Conservation (phyloP, 2,888 invertebrate genomes). For the Odontocolon sp. region DNA sequence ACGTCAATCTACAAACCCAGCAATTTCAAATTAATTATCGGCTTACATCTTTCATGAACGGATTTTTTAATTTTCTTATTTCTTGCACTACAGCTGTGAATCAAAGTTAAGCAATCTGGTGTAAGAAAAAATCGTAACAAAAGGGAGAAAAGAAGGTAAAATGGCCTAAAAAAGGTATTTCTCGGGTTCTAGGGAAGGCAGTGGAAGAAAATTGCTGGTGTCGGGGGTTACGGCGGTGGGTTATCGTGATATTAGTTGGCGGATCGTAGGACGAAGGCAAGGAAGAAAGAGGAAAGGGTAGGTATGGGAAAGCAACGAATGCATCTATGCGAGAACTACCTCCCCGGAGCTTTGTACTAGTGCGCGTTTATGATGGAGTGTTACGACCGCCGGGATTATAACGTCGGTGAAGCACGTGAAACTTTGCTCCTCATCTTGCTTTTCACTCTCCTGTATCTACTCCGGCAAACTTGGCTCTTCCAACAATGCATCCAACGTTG, state of each 20-base stretch:
- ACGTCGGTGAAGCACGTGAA: conserved; percentile 1
- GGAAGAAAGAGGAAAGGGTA: not conserved
- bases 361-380: conserved; percentile 39
- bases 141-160: not conserved
- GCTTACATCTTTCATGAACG: no score
- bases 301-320: conserved; percentile 25
- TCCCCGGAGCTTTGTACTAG: conserved; percentile 15
- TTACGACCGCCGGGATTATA: conserved; percentile 38
- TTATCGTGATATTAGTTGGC: conserved; percentile 38
- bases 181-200: not conserved
- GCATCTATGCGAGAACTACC: conserved; percentile 19
- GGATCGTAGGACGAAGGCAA: conserved; percentile 2
- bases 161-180: not conserved
- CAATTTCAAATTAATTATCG: no score
- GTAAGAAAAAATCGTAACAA: not conserved
- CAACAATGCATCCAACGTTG: not conserved
- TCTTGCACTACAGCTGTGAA: no score
- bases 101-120: no score
- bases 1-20: no score
- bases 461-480: not conserved
- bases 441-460: not conserved
- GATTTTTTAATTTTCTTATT: no score
- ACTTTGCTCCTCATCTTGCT: conserved; percentile 11
- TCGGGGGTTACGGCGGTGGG: not conserved
- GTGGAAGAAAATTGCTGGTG: conserved; percentile 39